Conservation (phyloP, 2,113 vertebrate genomes). For the Fregata magnificens region DNA sequence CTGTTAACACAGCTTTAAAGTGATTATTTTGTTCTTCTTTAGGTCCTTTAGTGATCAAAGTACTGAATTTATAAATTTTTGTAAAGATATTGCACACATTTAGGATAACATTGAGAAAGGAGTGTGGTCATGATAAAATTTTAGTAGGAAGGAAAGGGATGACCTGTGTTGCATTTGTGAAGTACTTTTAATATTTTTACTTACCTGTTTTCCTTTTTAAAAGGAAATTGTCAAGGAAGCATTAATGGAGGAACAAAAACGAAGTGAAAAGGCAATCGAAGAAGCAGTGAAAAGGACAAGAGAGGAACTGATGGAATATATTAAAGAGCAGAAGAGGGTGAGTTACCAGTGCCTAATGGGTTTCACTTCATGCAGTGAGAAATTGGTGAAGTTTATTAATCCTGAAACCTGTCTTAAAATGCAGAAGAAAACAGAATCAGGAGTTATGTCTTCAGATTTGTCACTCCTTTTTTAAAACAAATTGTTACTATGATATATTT, state of each 20-base stretch:
- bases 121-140: neutral
- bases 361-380: neutral
- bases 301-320: constrained; percentile 76
- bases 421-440: neutral
- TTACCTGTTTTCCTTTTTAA: neutral
- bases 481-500: neutral
- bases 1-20: neutral
- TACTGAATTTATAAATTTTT: neutral
- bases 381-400: neutral
- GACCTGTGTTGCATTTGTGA: neutral
- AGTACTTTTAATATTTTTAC: neutral
- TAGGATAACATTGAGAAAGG: neutral
- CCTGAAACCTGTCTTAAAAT: neutral
- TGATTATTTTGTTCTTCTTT: neutral
- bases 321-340: constrained; percentile 80
- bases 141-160: neutral
- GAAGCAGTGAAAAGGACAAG: constrained; percentile 73
- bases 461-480: neutral
- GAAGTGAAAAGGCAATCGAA: constrained; percentile 70
- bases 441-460: neutral
- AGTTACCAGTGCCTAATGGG: constrained; percentile 23
- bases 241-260: constrained; percentile 72
- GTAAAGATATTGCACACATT: neutral
- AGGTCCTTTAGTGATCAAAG: neutral
- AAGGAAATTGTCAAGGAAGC: constrained; percentile 77